Conservation (phyloP, 2,113 vertebrate genomes). For the Ia io region DNA sequence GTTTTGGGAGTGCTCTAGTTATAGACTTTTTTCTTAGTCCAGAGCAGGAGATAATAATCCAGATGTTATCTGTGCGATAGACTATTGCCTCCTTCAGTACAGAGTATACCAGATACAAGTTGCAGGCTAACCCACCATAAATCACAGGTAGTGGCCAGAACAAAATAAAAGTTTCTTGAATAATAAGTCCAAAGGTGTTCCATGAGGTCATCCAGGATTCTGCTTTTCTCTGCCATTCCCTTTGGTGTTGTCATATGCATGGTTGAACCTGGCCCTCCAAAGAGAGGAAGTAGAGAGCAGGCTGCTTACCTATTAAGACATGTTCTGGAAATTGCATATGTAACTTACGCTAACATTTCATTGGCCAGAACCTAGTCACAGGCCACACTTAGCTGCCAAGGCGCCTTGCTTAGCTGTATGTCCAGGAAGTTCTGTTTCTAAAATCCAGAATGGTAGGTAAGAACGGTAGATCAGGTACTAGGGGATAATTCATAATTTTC, state of each 20-base stretch:
- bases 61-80: background rate
- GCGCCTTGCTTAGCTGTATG: background rate
- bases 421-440: constrained; percentile 18
- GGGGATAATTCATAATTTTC: constrained; percentile 19
- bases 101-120: background rate
- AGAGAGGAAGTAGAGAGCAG: constrained; percentile 1
- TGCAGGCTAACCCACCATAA: background rate
- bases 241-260: background rate
- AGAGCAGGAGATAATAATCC: background rate
- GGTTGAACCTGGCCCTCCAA: background rate
- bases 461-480: background rate
- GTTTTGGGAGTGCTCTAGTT: background rate
- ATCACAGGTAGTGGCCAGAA: background rate
- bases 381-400: background rate
- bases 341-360: background rate
- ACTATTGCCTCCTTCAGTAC: background rate
- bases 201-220: background rate
- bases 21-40: background rate
- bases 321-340: constrained; percentile 4
- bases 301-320: background rate
- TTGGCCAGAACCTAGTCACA: constrained; percentile 22
- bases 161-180: background rate
- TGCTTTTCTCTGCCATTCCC: background rate
- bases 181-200: background rate
- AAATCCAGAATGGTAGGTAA: background rate